phyloP scores from a whole-genome alignment of 2,113 vertebrate genomes.

The Rhizomys pruinosus region DNA sequence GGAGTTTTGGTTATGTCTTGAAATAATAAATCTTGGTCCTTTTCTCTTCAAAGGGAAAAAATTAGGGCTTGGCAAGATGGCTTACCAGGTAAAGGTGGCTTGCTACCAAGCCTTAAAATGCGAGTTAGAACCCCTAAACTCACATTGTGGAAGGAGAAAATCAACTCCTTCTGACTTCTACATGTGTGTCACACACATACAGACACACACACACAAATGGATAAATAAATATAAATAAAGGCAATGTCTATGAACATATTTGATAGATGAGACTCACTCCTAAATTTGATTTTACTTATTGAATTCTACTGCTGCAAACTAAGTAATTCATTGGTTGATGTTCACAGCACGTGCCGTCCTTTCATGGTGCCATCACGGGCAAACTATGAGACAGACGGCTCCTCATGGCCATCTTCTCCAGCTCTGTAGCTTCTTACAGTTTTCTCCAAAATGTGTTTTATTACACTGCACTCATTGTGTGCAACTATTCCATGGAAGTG shows the following conservation, averaged over 20 bases:
- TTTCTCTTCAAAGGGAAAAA: too few species aligned
- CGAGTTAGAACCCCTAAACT: not conserved
- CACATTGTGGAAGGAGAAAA: not conserved
- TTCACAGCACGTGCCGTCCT: not conserved
- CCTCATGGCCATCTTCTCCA: not conserved
- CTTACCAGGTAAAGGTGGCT: too few species aligned
- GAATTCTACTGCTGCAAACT: not conserved
- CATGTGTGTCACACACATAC: too few species aligned
- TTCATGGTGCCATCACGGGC: not conserved
- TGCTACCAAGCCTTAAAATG: not conserved
- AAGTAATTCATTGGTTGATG: not conserved
- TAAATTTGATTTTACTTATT: not conserved
- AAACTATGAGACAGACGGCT: not conserved
- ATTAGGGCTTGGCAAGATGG: not conserved
- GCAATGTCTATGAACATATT: not conserved
- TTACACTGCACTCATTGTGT: not conserved
- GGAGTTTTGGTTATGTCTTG: not conserved
- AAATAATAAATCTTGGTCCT: too few species aligned
- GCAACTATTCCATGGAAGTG: not conserved
- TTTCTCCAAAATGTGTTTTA: not conserved
- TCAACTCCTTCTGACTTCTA: not conserved
- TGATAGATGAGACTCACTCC: not conserved
- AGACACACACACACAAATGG: not conserved
- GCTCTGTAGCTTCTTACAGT: not conserved
- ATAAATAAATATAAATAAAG: not conserved